Percentiles rank a stretch among this genome's conserved stretches.
Conservation (phyloP, 2,113 vertebrate species). For the Nyctibius bracteatus region DNA sequence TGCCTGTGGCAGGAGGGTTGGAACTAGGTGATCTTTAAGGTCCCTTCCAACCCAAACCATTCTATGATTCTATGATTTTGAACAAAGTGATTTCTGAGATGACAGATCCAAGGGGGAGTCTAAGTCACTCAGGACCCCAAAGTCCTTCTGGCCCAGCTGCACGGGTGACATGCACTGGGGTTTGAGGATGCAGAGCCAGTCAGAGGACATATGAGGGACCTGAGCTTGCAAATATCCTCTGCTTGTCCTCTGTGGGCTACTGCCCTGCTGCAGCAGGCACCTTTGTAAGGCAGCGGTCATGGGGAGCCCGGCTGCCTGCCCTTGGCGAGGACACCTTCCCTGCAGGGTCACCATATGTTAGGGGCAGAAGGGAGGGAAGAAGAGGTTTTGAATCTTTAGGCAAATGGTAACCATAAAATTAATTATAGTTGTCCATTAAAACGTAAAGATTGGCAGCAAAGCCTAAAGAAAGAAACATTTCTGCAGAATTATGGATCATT, state of each 20-base stretch:
- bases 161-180: accelerated
- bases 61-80: too few relatives aligned
- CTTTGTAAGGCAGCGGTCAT: accelerated
- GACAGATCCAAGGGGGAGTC: neutral
- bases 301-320: accelerated
- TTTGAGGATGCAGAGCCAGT: neutral
- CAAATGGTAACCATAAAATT: neutral
- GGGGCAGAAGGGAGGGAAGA: neutral
- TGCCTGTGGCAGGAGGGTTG: too few relatives aligned
- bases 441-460: neutral
- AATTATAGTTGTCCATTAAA: neutral
- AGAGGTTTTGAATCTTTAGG: neutral
- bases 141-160: neutral
- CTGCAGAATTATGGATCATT: neutral
- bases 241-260: neutral
- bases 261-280: neutral
- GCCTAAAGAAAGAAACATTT: neutral
- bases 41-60: too few relatives aligned
- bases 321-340: neutral
- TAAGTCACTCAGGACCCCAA: accelerated
- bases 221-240: neutral
- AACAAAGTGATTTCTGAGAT: neutral
- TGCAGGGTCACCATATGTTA: neutral
- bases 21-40: too few relatives aligned
- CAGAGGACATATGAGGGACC: accelerated